A percentile compares a stretch with the other conserved stretches of the same genome.
These are phyloP conservation scores for Danionella dracula DNA, from an alignment of 2,797 vertebrate genomes.

Conservation along the genomic window DNA sequence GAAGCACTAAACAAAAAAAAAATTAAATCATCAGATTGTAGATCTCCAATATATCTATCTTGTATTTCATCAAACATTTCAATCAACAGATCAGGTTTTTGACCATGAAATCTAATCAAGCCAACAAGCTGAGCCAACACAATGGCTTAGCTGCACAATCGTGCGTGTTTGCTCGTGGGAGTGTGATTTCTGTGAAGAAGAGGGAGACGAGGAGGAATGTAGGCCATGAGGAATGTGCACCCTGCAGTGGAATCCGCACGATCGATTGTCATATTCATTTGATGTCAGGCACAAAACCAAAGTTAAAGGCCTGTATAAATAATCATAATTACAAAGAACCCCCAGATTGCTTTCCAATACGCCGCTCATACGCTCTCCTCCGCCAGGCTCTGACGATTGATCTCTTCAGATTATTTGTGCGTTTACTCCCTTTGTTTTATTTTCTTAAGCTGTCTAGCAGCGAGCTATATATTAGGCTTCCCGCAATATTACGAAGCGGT, in stretches of 20 bases:
- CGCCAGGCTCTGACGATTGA: constrained; percentile 74
- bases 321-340: constrained; percentile 74
- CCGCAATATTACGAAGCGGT: constrained; percentile 39
- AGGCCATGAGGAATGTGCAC: constrained; percentile 62
- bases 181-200: constrained; percentile 18
- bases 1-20: no score
- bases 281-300: constrained; percentile 60
- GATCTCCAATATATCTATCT: no score
- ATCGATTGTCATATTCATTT: constrained; percentile 71
- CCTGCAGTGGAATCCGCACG: constrained; percentile 72
- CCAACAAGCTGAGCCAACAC: no score
- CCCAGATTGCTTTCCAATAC: constrained; percentile 73
- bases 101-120: no score
- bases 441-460: constrained; percentile 40
- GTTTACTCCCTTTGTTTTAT: constrained; percentile 49
- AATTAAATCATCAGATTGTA: no score
- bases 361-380: constrained; percentile 70
- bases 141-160: no score
- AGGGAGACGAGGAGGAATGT: constrained; percentile 45
- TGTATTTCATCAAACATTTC: no score
- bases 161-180: background rate
- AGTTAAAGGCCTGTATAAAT: constrained; percentile 69
- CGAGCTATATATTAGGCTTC: constrained; percentile 41
- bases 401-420: constrained; percentile 47
- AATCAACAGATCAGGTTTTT: no score